phyloP scores from a whole-genome alignment of 2,888 invertebrate species.

The Melangyna quadrimaculata region DNA sequence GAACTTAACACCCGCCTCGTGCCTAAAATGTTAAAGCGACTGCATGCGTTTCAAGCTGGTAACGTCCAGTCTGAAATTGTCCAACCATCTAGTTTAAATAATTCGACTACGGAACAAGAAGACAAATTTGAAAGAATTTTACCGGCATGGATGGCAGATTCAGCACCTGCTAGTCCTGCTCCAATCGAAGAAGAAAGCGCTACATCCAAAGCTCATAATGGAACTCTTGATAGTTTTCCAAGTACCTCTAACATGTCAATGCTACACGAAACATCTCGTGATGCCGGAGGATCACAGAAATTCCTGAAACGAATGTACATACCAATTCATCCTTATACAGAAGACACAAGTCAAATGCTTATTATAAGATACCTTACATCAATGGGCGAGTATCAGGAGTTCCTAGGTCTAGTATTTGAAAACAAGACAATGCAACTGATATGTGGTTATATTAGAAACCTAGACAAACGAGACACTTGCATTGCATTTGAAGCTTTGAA shows the following conservation, averaged over 20 bases:
- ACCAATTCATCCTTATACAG: slow-evolving; percentile 93
- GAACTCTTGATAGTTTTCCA: slow-evolving; percentile 73
- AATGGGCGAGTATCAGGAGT: slow-evolving; percentile 99
- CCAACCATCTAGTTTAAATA: background rate
- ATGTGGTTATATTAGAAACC: slow-evolving; percentile 93
- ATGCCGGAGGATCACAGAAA: slow-evolving; percentile 74
- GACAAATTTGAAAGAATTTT: slow-evolving; percentile 77
- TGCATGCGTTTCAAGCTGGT: slow-evolving; percentile 86
- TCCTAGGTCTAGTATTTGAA: slow-evolving; percentile 95
- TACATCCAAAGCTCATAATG: slow-evolving; percentile 57
- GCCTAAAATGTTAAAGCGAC: slow-evolving; percentile 91
- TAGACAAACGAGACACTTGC: slow-evolving; percentile 93
- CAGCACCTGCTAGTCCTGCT: slow-evolving; percentile 79
- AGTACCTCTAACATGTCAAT: slow-evolving; percentile 78
- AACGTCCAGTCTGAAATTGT: slow-evolving; percentile 73
- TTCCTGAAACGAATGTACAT: slow-evolving; percentile 82
- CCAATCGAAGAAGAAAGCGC: slow-evolving; percentile 72
- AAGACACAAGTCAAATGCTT: slow-evolving; percentile 94
- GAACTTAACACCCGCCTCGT: slow-evolving; percentile 93
- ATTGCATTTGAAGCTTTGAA: slow-evolving; percentile 98
- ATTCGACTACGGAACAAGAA: background rate
- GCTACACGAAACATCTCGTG: slow-evolving; percentile 79
- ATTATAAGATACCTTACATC: slow-evolving; percentile 97
- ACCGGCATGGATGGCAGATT: slow-evolving; percentile 77
- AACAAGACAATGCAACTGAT: slow-evolving; percentile 95